Evolutionary conservation across 2,888 invertebrate genomes (phyloP).

Genomic region (Pammene fasciana): DNA sequence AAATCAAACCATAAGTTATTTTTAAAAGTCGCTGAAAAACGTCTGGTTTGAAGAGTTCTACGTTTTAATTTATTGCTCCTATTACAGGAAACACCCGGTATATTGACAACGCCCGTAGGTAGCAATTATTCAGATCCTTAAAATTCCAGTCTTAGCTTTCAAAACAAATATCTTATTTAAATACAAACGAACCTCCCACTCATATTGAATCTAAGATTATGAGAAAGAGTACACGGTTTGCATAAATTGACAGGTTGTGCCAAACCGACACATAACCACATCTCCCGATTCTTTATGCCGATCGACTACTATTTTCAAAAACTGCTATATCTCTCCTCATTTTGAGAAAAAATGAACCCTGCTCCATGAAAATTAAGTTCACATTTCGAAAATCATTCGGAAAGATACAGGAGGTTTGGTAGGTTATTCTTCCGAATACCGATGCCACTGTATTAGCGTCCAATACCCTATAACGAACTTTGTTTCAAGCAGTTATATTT

Average conservation of each 20-base stretch:
- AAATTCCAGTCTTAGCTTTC: not conserved
- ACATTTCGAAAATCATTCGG: not conserved
- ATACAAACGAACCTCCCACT: conserved; percentile 7
- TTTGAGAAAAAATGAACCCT: not conserved
- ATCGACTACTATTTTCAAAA: not conserved
- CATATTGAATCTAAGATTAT: conserved; percentile 4
- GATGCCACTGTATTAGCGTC: conserved; percentile 25
- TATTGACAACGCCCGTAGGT: no score
- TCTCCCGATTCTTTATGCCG: conserved; percentile 5
- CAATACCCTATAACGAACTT: conserved; percentile 16
- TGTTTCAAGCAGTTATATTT: conserved; percentile 30
- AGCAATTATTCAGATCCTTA: no score
- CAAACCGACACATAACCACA: conserved; percentile 15
- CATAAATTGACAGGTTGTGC: conserved; percentile 13
- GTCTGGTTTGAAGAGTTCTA: no score
- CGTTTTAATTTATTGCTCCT: no score
- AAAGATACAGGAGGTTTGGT: conserved; percentile 4
- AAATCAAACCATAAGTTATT: no score
- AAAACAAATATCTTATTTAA: not conserved
- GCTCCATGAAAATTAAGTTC: not conserved
- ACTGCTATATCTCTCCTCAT: not conserved
- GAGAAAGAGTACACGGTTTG: conserved; percentile 11
- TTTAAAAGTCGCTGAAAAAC: no score
- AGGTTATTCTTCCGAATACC: not conserved
- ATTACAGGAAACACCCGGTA: no score